Conservation (phyloP, 2,888 invertebrate species). For the Leptodirus hochenwartii region DNA sequence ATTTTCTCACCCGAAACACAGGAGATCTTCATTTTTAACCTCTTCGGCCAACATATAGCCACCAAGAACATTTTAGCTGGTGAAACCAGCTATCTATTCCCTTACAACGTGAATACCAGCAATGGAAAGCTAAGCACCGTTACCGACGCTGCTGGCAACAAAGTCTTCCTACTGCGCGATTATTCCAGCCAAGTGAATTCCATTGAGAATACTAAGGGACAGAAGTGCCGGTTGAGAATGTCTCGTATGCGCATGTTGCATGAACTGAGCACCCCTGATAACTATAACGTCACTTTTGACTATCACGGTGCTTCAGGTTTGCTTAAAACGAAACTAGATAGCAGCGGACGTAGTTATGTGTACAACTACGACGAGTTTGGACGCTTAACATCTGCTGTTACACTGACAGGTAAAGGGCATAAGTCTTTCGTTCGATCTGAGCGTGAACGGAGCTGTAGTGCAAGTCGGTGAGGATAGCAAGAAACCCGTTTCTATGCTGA, state of each 20-base stretch:
- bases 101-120: constrained; percentile 92
- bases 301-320: constrained; percentile 83
- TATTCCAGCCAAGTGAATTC: constrained; percentile 82
- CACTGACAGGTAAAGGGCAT: constrained; percentile 89
- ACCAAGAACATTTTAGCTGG: constrained; percentile 92
- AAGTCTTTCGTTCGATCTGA: constrained; percentile 73
- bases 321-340: constrained; percentile 73
- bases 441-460: constrained; percentile 76
- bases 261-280: constrained; percentile 79
- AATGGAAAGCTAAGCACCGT: constrained; percentile 89
- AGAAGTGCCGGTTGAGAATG: constrained; percentile 79
- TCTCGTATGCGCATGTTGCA: constrained; percentile 84
- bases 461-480: constrained; percentile 67
- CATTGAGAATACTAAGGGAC: constrained; percentile 84
- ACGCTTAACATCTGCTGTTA: constrained; percentile 74
- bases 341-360: constrained; percentile 77
- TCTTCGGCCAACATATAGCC: constrained; percentile 87
- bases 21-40: constrained; percentile 83
- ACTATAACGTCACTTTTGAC: constrained; percentile 84
- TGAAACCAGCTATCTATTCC: constrained; percentile 81
- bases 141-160: constrained; percentile 82
- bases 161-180: constrained; percentile 65
- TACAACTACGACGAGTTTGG: constrained; percentile 94
- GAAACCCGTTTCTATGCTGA: constrained; percentile 67
- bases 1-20: constrained; percentile 91